phyloP scores from a whole-genome alignment of 2,888 invertebrate genomes.

The Himalopsyche tibetana region DNA sequence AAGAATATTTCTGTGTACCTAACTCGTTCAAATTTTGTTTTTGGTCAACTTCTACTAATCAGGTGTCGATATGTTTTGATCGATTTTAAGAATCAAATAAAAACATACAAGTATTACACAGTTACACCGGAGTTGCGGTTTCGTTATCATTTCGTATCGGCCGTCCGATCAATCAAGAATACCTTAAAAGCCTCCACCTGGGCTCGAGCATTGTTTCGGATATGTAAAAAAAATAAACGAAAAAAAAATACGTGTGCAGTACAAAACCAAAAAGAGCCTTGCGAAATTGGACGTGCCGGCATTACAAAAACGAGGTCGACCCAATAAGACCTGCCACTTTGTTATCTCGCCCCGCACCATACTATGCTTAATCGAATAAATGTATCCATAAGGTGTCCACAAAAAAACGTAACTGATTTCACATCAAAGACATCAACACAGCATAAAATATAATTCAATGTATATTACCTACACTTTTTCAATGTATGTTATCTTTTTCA shows the following conservation, averaged over 20 bases:
- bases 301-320: slow-evolving; percentile 21
- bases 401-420: background rate
- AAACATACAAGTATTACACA: no score
- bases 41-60: no score
- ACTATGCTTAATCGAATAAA: background rate
- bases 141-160: no score
- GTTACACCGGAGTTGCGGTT: no score
- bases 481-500: no score
- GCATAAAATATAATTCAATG: no score
- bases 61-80: no score
- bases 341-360: background rate
- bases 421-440: no score
- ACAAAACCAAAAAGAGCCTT: background rate
- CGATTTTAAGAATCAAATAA: no score
- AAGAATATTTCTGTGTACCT: no score
- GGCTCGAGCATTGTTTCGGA: background rate
- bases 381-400: background rate
- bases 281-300: slow-evolving; percentile 18
- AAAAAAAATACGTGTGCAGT: background rate
- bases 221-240: background rate
- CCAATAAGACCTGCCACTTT: slow-evolving; percentile 26
- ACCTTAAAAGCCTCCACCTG: background rate
- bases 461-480: no score
- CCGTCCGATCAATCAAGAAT: background rate
- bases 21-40: no score